These are phyloP conservation scores for Macrotus californicus DNA, from an alignment of 2,113 vertebrate species.

Conservation along the genomic window DNA sequence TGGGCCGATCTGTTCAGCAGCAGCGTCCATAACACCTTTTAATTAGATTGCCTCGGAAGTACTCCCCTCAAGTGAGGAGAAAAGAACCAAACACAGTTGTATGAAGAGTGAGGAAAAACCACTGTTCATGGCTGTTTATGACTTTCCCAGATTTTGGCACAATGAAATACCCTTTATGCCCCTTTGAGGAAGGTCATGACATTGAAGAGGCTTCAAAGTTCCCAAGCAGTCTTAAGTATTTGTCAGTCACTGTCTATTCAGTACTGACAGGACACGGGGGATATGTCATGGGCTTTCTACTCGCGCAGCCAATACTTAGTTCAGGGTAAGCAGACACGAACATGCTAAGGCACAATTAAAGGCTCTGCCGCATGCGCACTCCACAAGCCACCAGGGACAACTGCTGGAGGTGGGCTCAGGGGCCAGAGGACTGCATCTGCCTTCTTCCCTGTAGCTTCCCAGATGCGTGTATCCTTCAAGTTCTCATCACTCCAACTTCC, in stretches of 20 bases:
- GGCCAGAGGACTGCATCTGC: not conserved
- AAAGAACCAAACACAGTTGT: not conserved
- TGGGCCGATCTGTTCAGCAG: not conserved
- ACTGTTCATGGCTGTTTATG: not conserved
- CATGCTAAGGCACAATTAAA: not conserved
- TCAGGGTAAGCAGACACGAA: not conserved
- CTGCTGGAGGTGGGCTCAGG: not conserved
- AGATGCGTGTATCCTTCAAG: not conserved
- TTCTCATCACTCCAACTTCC: not conserved
- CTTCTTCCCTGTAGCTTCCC: not conserved
- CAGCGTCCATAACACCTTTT: not conserved
- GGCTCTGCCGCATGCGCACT: fast-evolving
- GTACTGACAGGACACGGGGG: not conserved
- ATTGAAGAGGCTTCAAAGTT: not conserved
- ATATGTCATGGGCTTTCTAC: not conserved
- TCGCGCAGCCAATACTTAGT: not conserved
- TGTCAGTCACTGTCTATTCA: not conserved
- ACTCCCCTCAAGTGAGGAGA: not conserved
- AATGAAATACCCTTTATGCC: not conserved
- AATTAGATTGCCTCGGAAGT: not conserved
- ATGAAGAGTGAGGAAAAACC: not conserved
- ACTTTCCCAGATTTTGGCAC: not conserved
- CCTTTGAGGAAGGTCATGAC: not conserved
- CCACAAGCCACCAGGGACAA: not conserved
- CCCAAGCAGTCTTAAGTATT: not conserved